A percentile compares a stretch with the other conserved stretches of the same genome.
Evolutionary conservation across 1,140 invertebrate species (phyloP).

Genomic region (Ylistrum balloti): DNA sequence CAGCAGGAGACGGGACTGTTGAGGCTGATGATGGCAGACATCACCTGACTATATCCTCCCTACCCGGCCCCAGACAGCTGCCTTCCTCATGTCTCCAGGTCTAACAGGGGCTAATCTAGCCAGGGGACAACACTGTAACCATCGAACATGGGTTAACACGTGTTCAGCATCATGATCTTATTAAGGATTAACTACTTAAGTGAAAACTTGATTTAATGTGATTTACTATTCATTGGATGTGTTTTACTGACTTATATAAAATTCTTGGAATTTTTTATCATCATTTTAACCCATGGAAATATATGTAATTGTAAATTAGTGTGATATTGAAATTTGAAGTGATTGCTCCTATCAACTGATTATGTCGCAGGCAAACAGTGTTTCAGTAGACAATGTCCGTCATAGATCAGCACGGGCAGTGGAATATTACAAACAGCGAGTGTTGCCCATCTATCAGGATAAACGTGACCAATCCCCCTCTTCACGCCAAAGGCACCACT

Average conservation of each 20-base stretch:
- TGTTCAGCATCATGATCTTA: neutral
- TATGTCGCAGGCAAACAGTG: slow-evolving; percentile 52
- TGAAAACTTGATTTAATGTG: too few species aligned
- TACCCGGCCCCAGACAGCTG: neutral
- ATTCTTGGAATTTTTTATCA: neutral
- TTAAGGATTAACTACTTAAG: too few species aligned
- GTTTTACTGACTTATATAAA: neutral
- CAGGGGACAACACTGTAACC: neutral
- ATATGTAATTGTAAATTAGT: neutral
- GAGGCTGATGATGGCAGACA: neutral
- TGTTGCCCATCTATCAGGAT: slow-evolving; percentile 55
- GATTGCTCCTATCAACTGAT: neutral
- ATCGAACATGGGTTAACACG: neutral
- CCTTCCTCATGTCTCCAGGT: neutral
- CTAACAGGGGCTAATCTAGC: neutral
- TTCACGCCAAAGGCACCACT: slow-evolving; percentile 46
- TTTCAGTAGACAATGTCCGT: slow-evolving; percentile 71
- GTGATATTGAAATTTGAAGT: neutral
- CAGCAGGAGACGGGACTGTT: neutral
- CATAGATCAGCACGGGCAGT: slow-evolving; percentile 76
- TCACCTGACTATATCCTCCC: neutral
- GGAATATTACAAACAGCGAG: slow-evolving; percentile 76
- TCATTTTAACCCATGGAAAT: neutral
- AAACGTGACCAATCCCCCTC: slow-evolving; percentile 51
- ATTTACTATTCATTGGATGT: neutral